phyloP scores from a whole-genome alignment of 2,113 vertebrate genomes.

The Hypanus sabinus region DNA sequence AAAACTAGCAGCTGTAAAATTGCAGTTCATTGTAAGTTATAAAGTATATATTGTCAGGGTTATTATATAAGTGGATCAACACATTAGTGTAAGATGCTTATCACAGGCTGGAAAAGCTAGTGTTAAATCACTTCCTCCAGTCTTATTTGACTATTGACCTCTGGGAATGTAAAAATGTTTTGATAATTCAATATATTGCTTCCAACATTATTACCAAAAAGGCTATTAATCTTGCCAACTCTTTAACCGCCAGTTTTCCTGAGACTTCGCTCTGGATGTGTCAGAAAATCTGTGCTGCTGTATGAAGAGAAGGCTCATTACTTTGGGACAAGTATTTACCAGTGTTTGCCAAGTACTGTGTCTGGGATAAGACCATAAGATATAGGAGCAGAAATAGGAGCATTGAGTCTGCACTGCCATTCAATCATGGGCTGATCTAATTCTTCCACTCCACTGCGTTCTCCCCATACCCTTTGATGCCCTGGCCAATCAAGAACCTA shows the following conservation, averaged over 20 bases:
- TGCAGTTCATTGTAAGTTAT: neutral
- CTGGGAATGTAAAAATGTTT: neutral
- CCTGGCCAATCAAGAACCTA: no score
- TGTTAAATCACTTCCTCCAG: neutral
- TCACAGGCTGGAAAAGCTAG: neutral
- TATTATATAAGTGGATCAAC: neutral
- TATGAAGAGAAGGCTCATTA: no score
- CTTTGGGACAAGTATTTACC: no score
- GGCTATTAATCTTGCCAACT: neutral
- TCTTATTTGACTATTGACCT: neutral
- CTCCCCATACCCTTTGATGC: no score
- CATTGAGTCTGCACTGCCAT: no score
- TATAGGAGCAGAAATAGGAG: no score
- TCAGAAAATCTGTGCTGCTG: no score
- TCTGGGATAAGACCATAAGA: no score
- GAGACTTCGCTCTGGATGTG: no score
- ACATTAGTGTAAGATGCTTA: neutral
- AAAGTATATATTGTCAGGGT: neutral
- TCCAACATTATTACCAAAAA: neutral
- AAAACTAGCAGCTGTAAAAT: neutral
- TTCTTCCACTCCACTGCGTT: no score
- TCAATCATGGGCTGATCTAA: no score
- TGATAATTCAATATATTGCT: neutral
- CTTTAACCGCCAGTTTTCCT: neutral
- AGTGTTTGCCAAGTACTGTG: no score